A percentile compares a stretch with the other conserved stretches of the same genome.
These are phyloP conservation scores for Cossypha caffra DNA, from an alignment of 2,797 vertebrate species.

Conservation along the genomic window DNA sequence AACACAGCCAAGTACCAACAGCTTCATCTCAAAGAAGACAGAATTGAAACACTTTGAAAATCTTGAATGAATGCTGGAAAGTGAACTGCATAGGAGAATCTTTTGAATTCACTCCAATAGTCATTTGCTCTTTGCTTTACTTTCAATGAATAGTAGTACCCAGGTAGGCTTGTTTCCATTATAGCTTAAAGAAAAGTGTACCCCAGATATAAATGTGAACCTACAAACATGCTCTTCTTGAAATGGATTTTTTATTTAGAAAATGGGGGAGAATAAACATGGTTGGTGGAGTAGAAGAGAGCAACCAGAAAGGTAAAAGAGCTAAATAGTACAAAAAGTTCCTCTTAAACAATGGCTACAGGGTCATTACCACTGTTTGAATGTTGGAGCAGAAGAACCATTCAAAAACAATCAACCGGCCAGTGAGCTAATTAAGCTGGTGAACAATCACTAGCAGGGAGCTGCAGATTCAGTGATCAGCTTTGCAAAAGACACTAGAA, in stretches of 20 bases:
- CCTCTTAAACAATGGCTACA: not conserved
- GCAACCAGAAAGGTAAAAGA: not conserved
- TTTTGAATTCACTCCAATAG: not conserved
- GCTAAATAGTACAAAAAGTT: not conserved
- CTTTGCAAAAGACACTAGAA: not conserved
- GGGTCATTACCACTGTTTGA: not conserved
- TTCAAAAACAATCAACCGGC: not conserved
- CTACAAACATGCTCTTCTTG: not conserved
- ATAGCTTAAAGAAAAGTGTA: not conserved
- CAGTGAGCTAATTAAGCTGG: not conserved
- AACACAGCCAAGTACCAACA: rapidly evolving
- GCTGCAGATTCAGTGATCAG: not conserved
- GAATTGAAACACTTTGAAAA: not conserved
- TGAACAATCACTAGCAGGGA: not conserved
- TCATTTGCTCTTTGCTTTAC: not conserved
- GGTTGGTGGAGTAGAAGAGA: not conserved
- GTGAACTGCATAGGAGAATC: not conserved
- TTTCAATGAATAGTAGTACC: not conserved
- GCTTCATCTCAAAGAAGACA: not conserved
- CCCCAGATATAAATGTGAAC: not conserved
- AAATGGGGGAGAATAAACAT: not conserved
- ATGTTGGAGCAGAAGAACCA: not conserved
- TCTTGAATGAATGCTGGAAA: not conserved
- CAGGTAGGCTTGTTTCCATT: not conserved
- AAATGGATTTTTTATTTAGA: not conserved